phyloP scores from a whole-genome alignment of 2,113 vertebrate genomes.

The Crotalus horridus region DNA sequence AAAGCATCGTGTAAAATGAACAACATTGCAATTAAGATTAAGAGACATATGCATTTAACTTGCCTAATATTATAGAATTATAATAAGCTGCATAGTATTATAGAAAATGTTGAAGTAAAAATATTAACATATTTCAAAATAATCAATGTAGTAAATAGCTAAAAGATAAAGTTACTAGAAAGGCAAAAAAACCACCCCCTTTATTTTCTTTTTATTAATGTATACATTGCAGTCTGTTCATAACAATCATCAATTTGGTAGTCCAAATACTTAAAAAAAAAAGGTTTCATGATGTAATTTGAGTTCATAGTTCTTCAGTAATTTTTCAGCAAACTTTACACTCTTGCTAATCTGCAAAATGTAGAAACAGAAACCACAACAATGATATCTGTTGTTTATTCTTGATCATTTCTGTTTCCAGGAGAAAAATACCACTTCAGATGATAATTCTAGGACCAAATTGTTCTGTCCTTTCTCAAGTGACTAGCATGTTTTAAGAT shows the following conservation, averaged over 20 bases:
- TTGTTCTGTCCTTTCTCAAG: constrained; percentile 10
- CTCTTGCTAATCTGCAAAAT: constrained; percentile 6
- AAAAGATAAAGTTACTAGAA: neutral
- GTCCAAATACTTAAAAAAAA: neutral
- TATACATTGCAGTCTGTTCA: neutral
- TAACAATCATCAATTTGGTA: neutral
- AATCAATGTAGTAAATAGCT: neutral
- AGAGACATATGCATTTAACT: neutral
- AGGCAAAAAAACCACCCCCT: too few species aligned
- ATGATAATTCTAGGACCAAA: constrained; percentile 8
- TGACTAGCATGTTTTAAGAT: constrained; percentile 18
- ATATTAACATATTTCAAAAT: neutral
- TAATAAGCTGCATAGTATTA: neutral
- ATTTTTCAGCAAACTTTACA: neutral
- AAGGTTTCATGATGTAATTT: neutral
- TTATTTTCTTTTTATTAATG: neutral
- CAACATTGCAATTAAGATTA: neutral
- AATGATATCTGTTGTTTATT: constrained; percentile 37
- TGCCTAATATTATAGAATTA: neutral
- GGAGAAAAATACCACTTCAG: constrained; percentile 4
- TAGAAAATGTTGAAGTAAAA: neutral
- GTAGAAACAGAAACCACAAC: neutral
- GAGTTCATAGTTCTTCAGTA: neutral
- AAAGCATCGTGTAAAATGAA: neutral
- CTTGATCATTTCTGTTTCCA: constrained; percentile 28